Base-by-base conservation (phyloP, 1,140 invertebrate species). In the Macrobrachium rosenbergii region DNA sequence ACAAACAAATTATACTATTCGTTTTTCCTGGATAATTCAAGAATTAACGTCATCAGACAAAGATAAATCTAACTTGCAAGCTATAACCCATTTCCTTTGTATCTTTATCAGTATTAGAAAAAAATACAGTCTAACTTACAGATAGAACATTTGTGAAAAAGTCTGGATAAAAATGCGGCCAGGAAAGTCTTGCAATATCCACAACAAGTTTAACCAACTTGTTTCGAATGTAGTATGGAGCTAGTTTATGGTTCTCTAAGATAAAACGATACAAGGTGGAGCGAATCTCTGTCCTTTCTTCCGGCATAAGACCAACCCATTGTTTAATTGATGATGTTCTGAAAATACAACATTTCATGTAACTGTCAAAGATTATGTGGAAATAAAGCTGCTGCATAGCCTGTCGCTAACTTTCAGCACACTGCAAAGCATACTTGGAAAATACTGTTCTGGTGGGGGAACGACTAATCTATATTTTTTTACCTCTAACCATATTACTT, bases 121-220 rank as follows among this genome's bases (percentile, higher is more conserved):
- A n/a, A 19, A 52, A 21, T 81, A 76, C 69, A 58, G 7, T 52
- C 80, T 59, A 10, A 89, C 83, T 77, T 37, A 90, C 87, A 79
- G 88, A 89, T 85, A 96, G 92, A 90, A 97, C 95, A 92, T 95
- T 96, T 67, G 93, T 93, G 91, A 97, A 96, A 92, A 96, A 97
- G 91, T 97, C 95, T 73, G 96, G 95, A 93, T 97, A 97, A 89
- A 95, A 94, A 92, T 96, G 94, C 67, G 96, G 96, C 96, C 96
- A 97, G 91, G 97, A 96, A 91, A 95, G 94, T 89, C 95, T 94
- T 0, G 96, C 96, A 90, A 98, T 96, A 90, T 96, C 95, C 2
- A 97, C 96, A 63, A 97, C 93, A 5, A 98, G 92, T 90, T 97
- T 96, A 58, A 96, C 95, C 84, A 97, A 92, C 93, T 98, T 98